Base-by-base conservation (phyloP, 2,113 vertebrate genomes). In the Edolisoma coerulescens region DNA sequence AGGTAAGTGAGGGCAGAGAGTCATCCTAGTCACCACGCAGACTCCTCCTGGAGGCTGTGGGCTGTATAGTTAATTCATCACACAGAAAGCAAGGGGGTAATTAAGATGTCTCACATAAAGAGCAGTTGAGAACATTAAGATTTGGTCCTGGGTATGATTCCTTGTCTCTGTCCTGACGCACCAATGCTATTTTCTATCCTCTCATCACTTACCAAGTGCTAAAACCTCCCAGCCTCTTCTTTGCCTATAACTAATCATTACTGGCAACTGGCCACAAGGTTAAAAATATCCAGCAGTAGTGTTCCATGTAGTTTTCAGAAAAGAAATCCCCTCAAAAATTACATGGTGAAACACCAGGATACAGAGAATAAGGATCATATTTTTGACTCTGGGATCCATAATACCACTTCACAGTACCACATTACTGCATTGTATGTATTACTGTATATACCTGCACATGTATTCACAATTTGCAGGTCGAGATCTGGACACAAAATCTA, bases 81-180 rank as follows among this genome's bases (percentile, higher is more conserved):
- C 28, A 69, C 24, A 39, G 47, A 60, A 67, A 85, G 54, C n/a
- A 93, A 87, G 16, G 32, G 32, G 16, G 15, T 28, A 95, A 90
- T 96, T 97, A 92, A 89, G 50, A 83, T 75, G 59, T 92, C 92
- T 96, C 35, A 27, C 49, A 87, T 27, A 75, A 96, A 82, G 42
- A 95, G 63, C 64, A 94, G 88, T 45, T 93, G 75, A 86, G 73
- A 95, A 82, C 1, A 4, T 45, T 22, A 92, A 91, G 56, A 63
- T 44, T 57, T 75, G 57, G 90, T 78, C 49, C 79, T 68, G 83
- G 69, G 33, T 28, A 49, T 76, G 87, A 22, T 21, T 90, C 76
- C 68, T 26, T 50, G 42, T 63, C 82, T 96, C 63, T 71, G 49
- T 64, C 67, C 65, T 87, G 67, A 95, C 39, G 52, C 27, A 56